Evolutionary conservation across 2,113 vertebrate genomes (phyloP).

Genomic region (Megaleporinus macrocephalus): DNA sequence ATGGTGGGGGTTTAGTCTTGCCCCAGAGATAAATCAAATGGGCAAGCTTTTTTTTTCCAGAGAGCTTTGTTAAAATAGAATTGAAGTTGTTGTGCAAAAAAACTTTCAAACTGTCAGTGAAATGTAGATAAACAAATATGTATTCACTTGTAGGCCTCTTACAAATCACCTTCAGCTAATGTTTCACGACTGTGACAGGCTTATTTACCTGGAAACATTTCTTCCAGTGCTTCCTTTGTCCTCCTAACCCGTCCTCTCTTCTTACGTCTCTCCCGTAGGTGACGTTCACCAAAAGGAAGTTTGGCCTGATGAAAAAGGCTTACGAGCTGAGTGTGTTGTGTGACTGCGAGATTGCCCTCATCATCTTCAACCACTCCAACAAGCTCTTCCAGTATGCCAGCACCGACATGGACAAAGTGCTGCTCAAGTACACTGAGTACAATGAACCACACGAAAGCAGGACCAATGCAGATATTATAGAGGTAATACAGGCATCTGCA

Average conservation of each 20-base stretch:
- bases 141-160: too few species aligned
- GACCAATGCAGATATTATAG: constrained; percentile 88
- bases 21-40: constrained; percentile 49
- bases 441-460: constrained; percentile 89
- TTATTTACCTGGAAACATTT: too few species aligned
- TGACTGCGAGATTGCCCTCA: constrained; percentile 88
- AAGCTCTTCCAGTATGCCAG: constrained; percentile 90
- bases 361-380: constrained; percentile 92
- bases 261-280: constrained; percentile 76
- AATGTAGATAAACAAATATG: too few species aligned
- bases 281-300: constrained; percentile 87
- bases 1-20: constrained; percentile 39
- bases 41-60: neutral
- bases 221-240: neutral
- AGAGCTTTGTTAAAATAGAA: neutral
- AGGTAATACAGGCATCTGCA: constrained; percentile 71
- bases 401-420: constrained; percentile 92
- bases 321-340: constrained; percentile 87
- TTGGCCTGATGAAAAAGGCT: constrained; percentile 88
- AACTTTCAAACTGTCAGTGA: too few species aligned
- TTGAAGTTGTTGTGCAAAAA: neutral
- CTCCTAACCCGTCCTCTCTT: constrained; percentile 60
- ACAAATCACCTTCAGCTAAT: too few species aligned
- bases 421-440: constrained; percentile 91
- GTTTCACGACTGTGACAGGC: too few species aligned